phyloP scores from a whole-genome alignment of 2,113 vertebrate genomes.

The Saccopteryx bilineata region DNA sequence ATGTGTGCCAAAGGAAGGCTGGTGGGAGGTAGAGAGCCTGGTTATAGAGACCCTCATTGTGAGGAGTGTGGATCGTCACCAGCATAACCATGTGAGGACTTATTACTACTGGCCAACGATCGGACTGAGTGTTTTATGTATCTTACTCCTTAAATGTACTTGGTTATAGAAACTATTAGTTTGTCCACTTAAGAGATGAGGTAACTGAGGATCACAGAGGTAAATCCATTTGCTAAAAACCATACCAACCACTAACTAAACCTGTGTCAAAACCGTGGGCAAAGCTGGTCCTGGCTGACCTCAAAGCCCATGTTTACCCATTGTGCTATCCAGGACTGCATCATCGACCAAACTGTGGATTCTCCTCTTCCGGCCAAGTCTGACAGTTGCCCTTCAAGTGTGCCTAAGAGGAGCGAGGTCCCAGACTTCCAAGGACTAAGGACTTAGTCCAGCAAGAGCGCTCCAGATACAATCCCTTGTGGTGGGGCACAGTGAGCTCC shows the following conservation, averaged over 20 bases:
- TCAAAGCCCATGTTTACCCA: background rate
- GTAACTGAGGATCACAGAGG: background rate
- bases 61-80: background rate
- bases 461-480: background rate
- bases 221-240: background rate
- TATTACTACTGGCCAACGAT: background rate
- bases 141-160: background rate
- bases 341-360: background rate
- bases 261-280: background rate
- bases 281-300: background rate
- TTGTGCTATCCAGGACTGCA: background rate
- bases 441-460: fast-evolving
- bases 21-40: background rate
- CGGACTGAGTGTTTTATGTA: background rate
- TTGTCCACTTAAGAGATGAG: slow-evolving; percentile 20
- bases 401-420: background rate
- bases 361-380: background rate
- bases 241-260: background rate
- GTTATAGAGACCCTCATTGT: fast-evolving
- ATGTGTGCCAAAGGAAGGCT: too few species aligned
- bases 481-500: background rate
- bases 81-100: background rate
- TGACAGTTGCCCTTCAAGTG: background rate
- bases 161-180: background rate
- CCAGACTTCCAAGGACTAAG: background rate